Evolutionary conservation across 2,113 vertebrate species (phyloP).

Genomic region (Cololabis saira): DNA sequence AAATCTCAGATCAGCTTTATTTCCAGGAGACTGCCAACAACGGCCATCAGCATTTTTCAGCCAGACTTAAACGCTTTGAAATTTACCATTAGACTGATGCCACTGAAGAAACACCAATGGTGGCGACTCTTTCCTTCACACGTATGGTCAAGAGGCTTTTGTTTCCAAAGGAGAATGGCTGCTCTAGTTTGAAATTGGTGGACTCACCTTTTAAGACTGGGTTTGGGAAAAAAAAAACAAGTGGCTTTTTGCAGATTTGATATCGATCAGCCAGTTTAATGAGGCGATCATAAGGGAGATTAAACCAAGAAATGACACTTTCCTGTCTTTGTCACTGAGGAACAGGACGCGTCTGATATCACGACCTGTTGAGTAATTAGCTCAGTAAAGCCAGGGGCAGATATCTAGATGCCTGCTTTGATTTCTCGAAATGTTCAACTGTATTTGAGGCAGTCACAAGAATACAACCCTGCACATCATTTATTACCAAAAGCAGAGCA

Average conservation of each 20-base stretch:
- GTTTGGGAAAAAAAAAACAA: conserved; percentile 1
- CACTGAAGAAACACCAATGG: conserved; percentile 41
- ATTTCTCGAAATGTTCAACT: neutral
- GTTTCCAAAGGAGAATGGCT: neutral
- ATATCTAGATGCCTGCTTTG: neutral
- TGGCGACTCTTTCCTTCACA: conserved; percentile 20
- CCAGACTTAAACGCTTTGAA: conserved; percentile 19
- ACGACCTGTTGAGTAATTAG: neutral
- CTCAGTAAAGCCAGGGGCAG: neutral
- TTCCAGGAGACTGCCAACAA: conserved; percentile 22
- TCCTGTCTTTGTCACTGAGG: conserved; percentile 1
- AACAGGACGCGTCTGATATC: neutral
- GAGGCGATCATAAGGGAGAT: conserved; percentile 22
- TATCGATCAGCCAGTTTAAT: conserved; percentile 19
- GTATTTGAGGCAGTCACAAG: conserved; percentile 1
- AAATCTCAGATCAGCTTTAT: conserved; percentile 3
- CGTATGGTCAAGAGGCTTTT: neutral
- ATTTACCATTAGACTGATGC: conserved; percentile 42
- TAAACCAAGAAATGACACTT: neutral
- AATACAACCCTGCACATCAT: conserved; percentile 5
- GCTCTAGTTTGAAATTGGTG: conserved; percentile 7
- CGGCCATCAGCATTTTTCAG: conserved; percentile 20
- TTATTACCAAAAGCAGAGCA: neutral
- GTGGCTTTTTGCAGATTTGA: conserved; percentile 2
- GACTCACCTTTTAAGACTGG: conserved; percentile 17